Evolutionary conservation across 2,113 vertebrate genomes (phyloP).

Genomic region (Ictidomys tridecemlineatus): DNA sequence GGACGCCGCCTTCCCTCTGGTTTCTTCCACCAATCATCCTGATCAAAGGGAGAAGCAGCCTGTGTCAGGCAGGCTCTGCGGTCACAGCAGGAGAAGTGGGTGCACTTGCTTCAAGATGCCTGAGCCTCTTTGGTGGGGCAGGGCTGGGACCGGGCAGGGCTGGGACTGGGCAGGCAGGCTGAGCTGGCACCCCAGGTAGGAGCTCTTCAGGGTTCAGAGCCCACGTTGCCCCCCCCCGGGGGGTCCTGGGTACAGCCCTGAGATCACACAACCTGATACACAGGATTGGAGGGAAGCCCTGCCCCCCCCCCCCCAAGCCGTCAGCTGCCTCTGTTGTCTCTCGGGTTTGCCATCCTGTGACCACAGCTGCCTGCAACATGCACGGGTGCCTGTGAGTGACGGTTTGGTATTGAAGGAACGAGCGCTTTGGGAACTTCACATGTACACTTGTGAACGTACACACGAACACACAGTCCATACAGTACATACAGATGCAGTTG

Average conservation of each 20-base stretch:
- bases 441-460: neutral
- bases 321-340: fast-evolving
- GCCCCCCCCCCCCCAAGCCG: neutral
- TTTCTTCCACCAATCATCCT: neutral
- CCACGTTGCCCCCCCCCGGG: neutral
- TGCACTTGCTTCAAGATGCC: fast-evolving
- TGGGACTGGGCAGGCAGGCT: neutral
- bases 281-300: neutral
- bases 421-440: neutral
- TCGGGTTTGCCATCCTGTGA: fast-evolving
- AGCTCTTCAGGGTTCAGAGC: neutral
- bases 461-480: fast-evolving
- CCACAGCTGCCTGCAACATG: fast-evolving
- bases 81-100: neutral
- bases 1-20: neutral
- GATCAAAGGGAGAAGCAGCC: neutral
- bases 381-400: too few species aligned
- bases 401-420: fast-evolving
- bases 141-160: neutral
- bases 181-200: neutral
- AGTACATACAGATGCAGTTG: neutral
- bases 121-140: fast-evolving
- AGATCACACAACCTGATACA: neutral
- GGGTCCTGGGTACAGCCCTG: neutral
- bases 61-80: neutral